Evolutionary conservation across 2,113 vertebrate species (phyloP).

Genomic region (Reinhardtius hippoglossoides): DNA sequence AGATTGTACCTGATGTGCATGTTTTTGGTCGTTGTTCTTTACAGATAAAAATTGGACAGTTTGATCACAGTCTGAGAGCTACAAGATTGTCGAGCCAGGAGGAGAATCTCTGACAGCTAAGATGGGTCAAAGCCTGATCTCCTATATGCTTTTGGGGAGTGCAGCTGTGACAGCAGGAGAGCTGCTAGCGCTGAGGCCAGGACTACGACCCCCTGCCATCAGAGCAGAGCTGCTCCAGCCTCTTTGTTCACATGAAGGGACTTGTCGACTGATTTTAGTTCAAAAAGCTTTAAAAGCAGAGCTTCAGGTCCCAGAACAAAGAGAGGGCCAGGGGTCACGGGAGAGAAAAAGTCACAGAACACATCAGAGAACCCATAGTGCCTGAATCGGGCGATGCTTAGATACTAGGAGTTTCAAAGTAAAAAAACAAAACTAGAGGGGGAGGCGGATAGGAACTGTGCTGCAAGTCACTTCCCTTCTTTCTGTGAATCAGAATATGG

Average conservation of each 20-base stretch:
- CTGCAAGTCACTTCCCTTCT: too few relatives aligned
- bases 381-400: neutral
- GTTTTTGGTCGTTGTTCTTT: neutral
- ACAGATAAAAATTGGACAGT: neutral
- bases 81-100: neutral
- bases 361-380: neutral
- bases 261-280: neutral
- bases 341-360: too few relatives aligned
- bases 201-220: neutral
- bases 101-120: neutral
- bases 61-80: slow-evolving; percentile 5
- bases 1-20: slow-evolving; percentile 24
- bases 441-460: too few relatives aligned
- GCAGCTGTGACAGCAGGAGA: neutral
- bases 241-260: neutral
- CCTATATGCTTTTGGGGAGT: neutral
- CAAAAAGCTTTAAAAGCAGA: neutral
- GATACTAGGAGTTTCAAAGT: neutral
- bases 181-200: neutral
- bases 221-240: neutral
- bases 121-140: neutral
- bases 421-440: neutral
- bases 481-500: neutral
- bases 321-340: neutral
- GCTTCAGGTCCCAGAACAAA: neutral